Conservation (phyloP, 1,140 invertebrate species). For the Aphaenogaster ashmeadi region DNA sequence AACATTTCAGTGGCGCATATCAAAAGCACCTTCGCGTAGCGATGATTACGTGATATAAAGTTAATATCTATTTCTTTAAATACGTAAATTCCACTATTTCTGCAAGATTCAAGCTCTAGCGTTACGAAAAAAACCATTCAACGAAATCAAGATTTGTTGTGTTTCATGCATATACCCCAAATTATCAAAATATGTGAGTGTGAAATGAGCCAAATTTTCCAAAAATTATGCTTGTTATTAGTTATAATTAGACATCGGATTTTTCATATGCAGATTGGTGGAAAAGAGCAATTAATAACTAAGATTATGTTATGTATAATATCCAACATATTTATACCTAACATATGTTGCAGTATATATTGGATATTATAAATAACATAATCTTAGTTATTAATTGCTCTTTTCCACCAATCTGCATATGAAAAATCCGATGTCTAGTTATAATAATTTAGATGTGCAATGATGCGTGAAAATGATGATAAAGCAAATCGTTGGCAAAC, state of each 20-base stretch:
- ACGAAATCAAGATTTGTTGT: background rate
- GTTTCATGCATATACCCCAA: background rate
- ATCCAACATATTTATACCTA: no score
- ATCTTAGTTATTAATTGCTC: no score
- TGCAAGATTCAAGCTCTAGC: background rate
- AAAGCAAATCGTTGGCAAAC: background rate
- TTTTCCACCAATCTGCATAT: no score
- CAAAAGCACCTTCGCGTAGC: background rate
- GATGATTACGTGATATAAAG: background rate
- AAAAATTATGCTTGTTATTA: background rate
- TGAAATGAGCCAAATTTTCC: background rate
- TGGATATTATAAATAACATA: no score
- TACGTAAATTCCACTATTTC: background rate
- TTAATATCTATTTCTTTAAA: background rate
- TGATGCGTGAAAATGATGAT: background rate
- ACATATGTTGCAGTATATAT: no score
- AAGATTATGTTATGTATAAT: no score
- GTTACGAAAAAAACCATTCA: background rate
- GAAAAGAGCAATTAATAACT: no score
- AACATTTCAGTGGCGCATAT: slow-evolving; percentile 10
- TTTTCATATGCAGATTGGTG: no score
- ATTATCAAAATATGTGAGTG: background rate
- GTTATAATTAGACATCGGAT: background rate
- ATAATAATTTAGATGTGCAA: background rate
- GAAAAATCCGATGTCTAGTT: no score